Base-by-base conservation (phyloP, 2,888 invertebrate species). In the Anarsia innoxiella region DNA sequence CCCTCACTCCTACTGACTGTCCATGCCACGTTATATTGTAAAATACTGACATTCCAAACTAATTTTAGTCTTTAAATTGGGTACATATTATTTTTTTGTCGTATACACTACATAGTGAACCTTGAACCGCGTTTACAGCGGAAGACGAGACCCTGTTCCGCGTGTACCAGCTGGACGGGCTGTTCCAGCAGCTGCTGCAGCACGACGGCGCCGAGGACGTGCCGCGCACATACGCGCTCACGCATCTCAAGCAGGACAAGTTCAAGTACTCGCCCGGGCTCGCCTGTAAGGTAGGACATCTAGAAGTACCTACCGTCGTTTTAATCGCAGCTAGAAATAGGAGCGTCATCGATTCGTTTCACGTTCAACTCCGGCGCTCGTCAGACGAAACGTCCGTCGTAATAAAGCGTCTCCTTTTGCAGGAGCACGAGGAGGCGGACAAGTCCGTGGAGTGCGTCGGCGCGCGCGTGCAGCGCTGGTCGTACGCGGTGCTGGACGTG, bases 71-170 rank as follows among this genome's bases (percentile, higher is more conserved):
- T n/a, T n/a, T n/a, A n/a, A n/a, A n/a, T n/a, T n/a, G n/a, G n/a
- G n/a, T n/a, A n/a, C n/a, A n/a, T n/a, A n/a, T n/a, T n/a, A n/a
- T n/a, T n/a, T n/a, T n/a, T n/a, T n/a, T n/a, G n/a, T n/a, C n/a
- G n/a, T n/a, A n/a, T n/a, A n/a, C n/a, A n/a, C n/a, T n/a, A n/a
- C n/a, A n/a, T n/a, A n/a, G 27, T 11, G 2, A 6, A 6, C 5
- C 8, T 6, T n/a, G n/a, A n/a, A n/a, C n/a, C n/a, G n/a, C n/a
- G n/a, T n/a, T 13, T 4, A 2, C 52, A 84, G 83, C 54, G 0
- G 78, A 79, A 37, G 69, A 77, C 29, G 71, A 72, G 1, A 38
- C 49, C 0, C 44, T 68, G 1, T 78, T 82, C 52, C 69, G 76
- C 1, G 45, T 84, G 0, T 84, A 79, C 52, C 66, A 59, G 28